These are phyloP conservation scores for Ianthella basta DNA, from an alignment of 37 sponge, comb jelly and placozoan genomes.

Conservation along the genomic window DNA sequence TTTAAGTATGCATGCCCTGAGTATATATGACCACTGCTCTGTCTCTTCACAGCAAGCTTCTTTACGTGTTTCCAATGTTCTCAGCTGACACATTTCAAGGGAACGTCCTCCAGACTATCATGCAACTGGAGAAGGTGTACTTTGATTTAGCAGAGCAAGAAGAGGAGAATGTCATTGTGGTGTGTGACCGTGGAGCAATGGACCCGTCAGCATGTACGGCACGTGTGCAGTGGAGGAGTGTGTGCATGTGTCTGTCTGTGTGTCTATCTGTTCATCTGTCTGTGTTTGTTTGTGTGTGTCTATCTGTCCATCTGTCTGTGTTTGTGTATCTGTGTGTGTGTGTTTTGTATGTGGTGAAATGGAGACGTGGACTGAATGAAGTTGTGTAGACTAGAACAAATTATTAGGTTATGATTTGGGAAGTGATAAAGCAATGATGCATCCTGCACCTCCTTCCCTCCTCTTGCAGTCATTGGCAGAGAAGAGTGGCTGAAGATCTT, in stretches of 20 bases:
- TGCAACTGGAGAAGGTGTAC: conserved; percentile 73
- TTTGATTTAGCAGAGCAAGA: conserved; percentile 55
- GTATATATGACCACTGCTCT: neutral
- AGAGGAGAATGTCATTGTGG: conserved; percentile 64
- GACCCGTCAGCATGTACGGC: conserved; percentile 78
- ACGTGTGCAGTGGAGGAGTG: conserved; percentile 1
- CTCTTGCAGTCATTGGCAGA: conserved; percentile 64
- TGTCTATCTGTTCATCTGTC: conserved; percentile 4
- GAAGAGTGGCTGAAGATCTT: conserved; percentile 57
- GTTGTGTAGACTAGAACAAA: too few species aligned
- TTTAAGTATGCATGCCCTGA: neutral
- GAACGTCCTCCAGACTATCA: conserved; percentile 58
- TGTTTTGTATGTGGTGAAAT: neutral
- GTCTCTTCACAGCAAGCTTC: too few species aligned
- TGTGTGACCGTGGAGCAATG: conserved; percentile 84
- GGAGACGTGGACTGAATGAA: too few species aligned
- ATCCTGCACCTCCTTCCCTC: too few species aligned
- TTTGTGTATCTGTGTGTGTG: conserved; percentile 18
- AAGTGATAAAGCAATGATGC: too few species aligned
- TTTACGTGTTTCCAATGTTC: neutral
- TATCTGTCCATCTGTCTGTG: neutral
- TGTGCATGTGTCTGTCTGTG: conserved; percentile 20
- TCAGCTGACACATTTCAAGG: conserved; percentile 37
- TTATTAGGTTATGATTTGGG: too few species aligned
- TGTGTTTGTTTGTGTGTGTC: conserved; percentile 4